Conservation (phyloP, 2,888 invertebrate genomes). For the Cerastoderma edule region DNA sequence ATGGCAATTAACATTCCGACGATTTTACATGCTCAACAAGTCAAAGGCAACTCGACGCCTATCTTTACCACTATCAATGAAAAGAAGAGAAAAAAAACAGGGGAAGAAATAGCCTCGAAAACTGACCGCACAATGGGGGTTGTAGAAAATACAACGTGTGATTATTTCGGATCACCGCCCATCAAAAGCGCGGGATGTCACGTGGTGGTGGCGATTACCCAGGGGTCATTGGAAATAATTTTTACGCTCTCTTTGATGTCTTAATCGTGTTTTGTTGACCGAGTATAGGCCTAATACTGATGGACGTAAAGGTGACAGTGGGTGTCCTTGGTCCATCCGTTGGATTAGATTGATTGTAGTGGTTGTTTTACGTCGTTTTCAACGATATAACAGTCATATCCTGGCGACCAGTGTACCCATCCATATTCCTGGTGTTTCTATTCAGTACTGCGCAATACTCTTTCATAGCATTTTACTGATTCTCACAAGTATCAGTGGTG, state of each 20-base stretch:
- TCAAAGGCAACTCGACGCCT: slow-evolving; percentile 24
- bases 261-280: slow-evolving; percentile 57
- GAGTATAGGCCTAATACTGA: no score
- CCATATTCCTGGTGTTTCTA: no score
- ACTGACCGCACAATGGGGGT: slow-evolving; percentile 43
- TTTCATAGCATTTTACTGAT: no score
- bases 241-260: slow-evolving; percentile 51
- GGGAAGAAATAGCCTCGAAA: slow-evolving; percentile 11
- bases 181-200: slow-evolving; percentile 37
- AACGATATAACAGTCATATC: no score
- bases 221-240: slow-evolving; percentile 43
- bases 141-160: slow-evolving; percentile 41
- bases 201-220: slow-evolving; percentile 17
- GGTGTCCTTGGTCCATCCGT: no score
- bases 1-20: slow-evolving; percentile 44
- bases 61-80: slow-evolving; percentile 11
- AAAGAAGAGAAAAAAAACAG: slow-evolving; percentile 3
- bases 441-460: no score
- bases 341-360: no score
- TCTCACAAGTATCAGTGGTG: no score
- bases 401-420: no score
- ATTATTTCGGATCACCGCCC: slow-evolving; percentile 48
- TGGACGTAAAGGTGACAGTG: no score
- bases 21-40: slow-evolving; percentile 30
- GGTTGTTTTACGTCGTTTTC: no score